A percentile compares a stretch with the other conserved stretches of the same genome.
These are phyloP conservation scores for Troilus luridus DNA, from an alignment of 2,888 invertebrate species.

Conservation along the genomic window DNA sequence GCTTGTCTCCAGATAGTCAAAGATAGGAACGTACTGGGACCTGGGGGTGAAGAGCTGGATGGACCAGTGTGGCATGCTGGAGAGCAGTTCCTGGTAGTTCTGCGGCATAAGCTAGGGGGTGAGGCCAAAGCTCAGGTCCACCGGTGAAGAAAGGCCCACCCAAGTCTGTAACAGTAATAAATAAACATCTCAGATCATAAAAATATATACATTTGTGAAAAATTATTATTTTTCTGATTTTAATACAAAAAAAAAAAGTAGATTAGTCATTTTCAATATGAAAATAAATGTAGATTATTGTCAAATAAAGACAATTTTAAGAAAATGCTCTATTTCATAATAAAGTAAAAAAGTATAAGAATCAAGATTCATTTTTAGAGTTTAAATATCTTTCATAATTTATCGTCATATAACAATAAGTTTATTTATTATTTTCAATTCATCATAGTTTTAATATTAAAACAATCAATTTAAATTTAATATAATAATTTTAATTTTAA, in stretches of 20 bases:
- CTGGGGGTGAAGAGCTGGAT: conserved; percentile 98
- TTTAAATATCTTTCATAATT: too few relatives aligned
- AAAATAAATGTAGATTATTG: neutral
- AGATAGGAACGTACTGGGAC: conserved; percentile 97
- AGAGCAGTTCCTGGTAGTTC: conserved; percentile 87
- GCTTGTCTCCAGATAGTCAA: conserved; percentile 84
- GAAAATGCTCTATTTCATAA: too few relatives aligned
- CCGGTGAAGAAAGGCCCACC: conserved; percentile 96
- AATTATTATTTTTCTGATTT: neutral
- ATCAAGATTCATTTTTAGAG: too few relatives aligned
- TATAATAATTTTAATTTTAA: too few relatives aligned
- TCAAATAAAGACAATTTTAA: too few relatives aligned
- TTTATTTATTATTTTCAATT: too few relatives aligned
- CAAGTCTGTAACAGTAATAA: conserved; percentile 79
- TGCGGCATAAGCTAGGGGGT: conserved; percentile 86
- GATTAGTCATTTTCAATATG: neutral
- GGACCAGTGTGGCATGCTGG: conserved; percentile 92
- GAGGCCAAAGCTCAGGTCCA: conserved; percentile 95
- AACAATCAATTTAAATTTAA: too few relatives aligned
- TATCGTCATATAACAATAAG: too few relatives aligned
- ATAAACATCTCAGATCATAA: neutral
- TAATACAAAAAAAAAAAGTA: neutral
- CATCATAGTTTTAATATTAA: too few relatives aligned
- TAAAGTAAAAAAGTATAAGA: too few relatives aligned
- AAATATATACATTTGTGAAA: neutral